Percentiles rank a stretch among this genome's conserved stretches.
Evolutionary conservation across 2,797 vertebrate species (phyloP).

Genomic region (Aythya fuligula): DNA sequence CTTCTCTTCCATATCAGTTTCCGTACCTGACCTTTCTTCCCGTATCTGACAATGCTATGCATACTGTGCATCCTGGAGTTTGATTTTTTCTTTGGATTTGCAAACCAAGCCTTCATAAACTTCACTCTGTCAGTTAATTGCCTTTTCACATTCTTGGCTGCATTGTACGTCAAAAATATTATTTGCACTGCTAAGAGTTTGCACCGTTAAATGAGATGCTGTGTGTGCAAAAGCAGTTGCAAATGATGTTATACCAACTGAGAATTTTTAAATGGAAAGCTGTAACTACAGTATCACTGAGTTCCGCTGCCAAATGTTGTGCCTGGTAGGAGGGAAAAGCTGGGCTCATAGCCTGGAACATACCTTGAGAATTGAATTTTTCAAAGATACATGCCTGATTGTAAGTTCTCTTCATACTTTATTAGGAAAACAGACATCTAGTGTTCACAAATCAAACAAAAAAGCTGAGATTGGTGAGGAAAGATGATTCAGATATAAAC

Average conservation of each 20-base stretch:
- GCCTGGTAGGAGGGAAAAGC: not conserved
- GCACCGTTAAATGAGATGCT: not conserved
- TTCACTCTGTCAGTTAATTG: not conserved
- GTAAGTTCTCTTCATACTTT: not conserved
- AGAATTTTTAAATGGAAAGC: not conserved
- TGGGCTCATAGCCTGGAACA: not conserved
- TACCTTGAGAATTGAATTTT: not conserved
- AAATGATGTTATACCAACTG: conserved; percentile 14
- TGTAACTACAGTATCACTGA: not conserved
- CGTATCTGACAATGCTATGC: not conserved
- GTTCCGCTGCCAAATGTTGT: not conserved
- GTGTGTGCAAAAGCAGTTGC: not conserved
- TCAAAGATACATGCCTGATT: not conserved
- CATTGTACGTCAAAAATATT: not conserved
- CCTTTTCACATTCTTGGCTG: not conserved
- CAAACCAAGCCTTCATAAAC: not conserved
- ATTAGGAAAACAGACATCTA: not conserved
- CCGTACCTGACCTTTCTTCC: not conserved
- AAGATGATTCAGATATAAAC: not conserved
- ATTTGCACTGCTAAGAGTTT: conserved; percentile 13
- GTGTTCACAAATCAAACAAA: not conserved
- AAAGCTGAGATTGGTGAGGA: not conserved
- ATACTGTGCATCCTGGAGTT: not conserved
- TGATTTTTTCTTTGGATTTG: not conserved
- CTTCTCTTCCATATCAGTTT: not conserved